phyloP scores from a whole-genome alignment of 2,888 invertebrate species.

The Drosophila emarginata region DNA sequence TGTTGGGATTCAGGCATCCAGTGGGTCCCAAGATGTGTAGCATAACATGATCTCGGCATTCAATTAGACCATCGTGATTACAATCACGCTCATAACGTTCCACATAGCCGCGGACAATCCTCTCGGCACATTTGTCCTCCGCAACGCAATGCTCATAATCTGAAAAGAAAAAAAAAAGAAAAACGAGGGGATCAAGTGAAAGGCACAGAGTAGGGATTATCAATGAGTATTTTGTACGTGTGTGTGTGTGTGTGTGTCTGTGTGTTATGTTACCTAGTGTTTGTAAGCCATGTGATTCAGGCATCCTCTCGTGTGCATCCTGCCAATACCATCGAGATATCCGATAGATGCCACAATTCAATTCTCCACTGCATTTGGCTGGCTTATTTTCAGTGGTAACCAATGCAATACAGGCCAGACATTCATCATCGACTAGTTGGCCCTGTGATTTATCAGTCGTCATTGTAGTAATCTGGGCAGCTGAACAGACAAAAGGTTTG shows the following conservation, averaged over 20 bases:
- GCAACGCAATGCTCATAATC: slow-evolving; percentile 72
- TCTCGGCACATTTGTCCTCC: slow-evolving; percentile 59
- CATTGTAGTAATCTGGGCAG: slow-evolving; percentile 31
- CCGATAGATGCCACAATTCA: slow-evolving; percentile 67
- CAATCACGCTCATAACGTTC: slow-evolving; percentile 65
- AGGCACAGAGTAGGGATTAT: not conserved
- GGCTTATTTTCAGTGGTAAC: slow-evolving; percentile 56
- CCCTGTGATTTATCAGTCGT: not conserved
- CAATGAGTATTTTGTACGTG: not conserved
- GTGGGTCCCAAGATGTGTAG: slow-evolving; percentile 72
- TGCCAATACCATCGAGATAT: slow-evolving; percentile 74
- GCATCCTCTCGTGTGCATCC: slow-evolving; percentile 51
- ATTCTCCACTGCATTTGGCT: slow-evolving; percentile 40
- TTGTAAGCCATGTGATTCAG: slow-evolving; percentile 7
- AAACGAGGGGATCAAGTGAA: slow-evolving; percentile 1
- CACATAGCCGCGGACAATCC: slow-evolving; percentile 61
- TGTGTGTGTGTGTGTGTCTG: slow-evolving; percentile 15
- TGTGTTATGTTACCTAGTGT: slow-evolving; percentile 39
- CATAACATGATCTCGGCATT: slow-evolving; percentile 72
- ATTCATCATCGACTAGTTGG: slow-evolving; percentile 46
- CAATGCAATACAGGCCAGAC: slow-evolving; percentile 72
- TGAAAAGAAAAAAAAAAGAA: slow-evolving; percentile 30
- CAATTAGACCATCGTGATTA: slow-evolving; percentile 70
- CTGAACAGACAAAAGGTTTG: slow-evolving; percentile 17
- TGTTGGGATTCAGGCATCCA: slow-evolving; percentile 52